Evolutionary conservation across 2,113 vertebrate species (phyloP), one percentile per base, ranked within the genome.

Genomic region (Tychaedon coryphoeus): DNA sequence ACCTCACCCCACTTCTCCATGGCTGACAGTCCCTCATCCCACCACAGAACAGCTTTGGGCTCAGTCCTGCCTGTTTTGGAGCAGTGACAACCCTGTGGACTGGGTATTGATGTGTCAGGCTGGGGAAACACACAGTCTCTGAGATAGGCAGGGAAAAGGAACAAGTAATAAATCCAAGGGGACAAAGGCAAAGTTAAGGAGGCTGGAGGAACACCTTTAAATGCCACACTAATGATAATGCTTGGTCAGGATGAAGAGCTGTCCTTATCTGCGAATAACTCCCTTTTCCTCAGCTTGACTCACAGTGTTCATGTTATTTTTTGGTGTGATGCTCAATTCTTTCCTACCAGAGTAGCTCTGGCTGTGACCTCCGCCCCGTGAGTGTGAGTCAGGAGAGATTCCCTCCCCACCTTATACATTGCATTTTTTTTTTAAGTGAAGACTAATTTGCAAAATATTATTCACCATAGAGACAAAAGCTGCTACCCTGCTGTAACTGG

Each of bases 391-490:
- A 91, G 90, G 75, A 86, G 24, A 91, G n/a, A 79, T 51, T 94
- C 90, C 34, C 69, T 93, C 73, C 34, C 40, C 54, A 69, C 66
- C 53, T 89, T 84, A 70, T 38, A 58, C 33, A 84, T 81, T 60
- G 34, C 19, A 0, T 18, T 69, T n/a, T 64, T 62, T 53, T 36
- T 62, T 69, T 38, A 82, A 62, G 43, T 1, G 1, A 84, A 15
- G 70, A 72, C 53, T 66, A 91, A 92, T 93, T 76, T 90, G 45
- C 72, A 90, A 93, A 95, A 95, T 95, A 80, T 94, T 94, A 62
- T 95, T 92, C 88, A 45, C 86, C 86, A 82, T 75, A 86, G 75
- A 79, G 58, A 88, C 88, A 94, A 87, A 81, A 79, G 24, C 36
- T 83, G 13, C 10, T 88, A 6, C 13, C 57, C 29, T 88, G 62